Evolutionary conservation across 1,140 invertebrate genomes (phyloP).

Genomic region (Ceratosolen solmsi): DNA sequence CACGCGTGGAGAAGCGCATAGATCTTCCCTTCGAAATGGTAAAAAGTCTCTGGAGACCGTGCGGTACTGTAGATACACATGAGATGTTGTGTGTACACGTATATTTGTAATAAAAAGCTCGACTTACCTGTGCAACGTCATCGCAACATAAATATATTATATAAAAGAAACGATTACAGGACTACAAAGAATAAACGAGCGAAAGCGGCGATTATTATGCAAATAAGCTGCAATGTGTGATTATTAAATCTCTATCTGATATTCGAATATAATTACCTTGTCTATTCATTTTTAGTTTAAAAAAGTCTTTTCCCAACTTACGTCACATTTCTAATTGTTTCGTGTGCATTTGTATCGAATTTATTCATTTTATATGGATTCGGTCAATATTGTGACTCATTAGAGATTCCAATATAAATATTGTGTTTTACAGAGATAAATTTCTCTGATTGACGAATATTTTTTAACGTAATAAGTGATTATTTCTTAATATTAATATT

Average conservation of each 20-base stretch:
- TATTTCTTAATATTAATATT: no score
- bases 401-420: no score
- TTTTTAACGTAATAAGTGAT: no score
- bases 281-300: neutral
- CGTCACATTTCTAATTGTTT: no score
- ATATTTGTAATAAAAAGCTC: conserved; percentile 46
- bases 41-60: conserved; percentile 6
- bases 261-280: conserved; percentile 19
- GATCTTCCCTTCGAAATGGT: conserved; percentile 45
- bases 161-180: conserved; percentile 14
- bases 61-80: conserved; percentile 46
- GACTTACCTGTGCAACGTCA: conserved; percentile 5
- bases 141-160: conserved; percentile 20
- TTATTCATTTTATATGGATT: no score
- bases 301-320: neutral
- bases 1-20: conserved; percentile 3
- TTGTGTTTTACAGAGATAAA: no score
- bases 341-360: no score
- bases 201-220: conserved; percentile 30
- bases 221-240: conserved; percentile 43
- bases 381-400: no score
- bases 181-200: conserved; percentile 37
- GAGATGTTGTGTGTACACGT: conserved; percentile 25
- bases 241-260: conserved; percentile 49
- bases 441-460: no score